Base-by-base conservation (phyloP, 2,888 invertebrate genomes). In the Sisyra nigra region DNA sequence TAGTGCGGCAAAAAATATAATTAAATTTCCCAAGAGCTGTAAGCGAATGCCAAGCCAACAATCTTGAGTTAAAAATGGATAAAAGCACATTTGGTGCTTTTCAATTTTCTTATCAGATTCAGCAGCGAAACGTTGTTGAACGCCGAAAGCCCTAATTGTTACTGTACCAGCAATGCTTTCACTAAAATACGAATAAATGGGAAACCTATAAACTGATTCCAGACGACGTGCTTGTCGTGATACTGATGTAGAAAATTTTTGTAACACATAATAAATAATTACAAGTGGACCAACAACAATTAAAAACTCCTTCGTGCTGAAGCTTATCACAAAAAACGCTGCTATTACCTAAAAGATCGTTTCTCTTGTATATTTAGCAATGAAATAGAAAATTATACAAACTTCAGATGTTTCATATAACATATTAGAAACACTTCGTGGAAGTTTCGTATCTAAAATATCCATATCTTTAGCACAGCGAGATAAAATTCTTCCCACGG, bases 111-210 rank as follows among this genome's bases (percentile, higher is more conserved):
- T 66, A 56, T 96, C 91, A 0, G 93, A 94, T 60, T 93, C 91
- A 10, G 67, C 60, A 34, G 93, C 81, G 58, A 98, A 97, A 57
- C 88, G 71, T 3, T 79, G 65, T 52, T 82, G 74, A 31, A 84
- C 82, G 33, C 74, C 70, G 56, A 84, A 94, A 1, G 94, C 93
- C 52, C 93, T 70, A 51, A 94, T 92, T 0, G 85, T 83, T 36
- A 77, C 71, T 0, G 84, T 81, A 53, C 87, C 87, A 3, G 85
- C 84, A 40, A 97, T 80, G 34, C 89, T 91, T 68, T 97, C 97
- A 14, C 89, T 82, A 57, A 97, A 94, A 65, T 94, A 94, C 7
- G 93, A 92, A 66, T 92, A 97, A 54, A 97, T 91, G 1, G 96
- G 97, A 29, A 96, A 96, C 44, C 93, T 73, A 1, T 91, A 88